phyloP scores from a whole-genome alignment of 2,113 vertebrate species.

The Pelodiscus sinensis region DNA sequence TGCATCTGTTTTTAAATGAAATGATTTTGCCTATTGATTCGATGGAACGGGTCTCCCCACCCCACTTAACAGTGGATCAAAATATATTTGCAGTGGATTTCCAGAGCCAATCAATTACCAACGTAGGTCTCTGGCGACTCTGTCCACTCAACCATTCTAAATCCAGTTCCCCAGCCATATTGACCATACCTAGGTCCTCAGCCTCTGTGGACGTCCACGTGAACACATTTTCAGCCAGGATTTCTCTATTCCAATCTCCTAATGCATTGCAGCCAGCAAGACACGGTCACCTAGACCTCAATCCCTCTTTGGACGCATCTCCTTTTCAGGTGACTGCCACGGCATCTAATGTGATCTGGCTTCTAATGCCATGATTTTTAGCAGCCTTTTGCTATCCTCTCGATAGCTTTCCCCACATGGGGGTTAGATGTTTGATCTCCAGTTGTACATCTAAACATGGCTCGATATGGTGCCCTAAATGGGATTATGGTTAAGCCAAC shows the following conservation, averaged over 20 bases:
- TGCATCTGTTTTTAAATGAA: background rate
- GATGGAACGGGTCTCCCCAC: fast-evolving
- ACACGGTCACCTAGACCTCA: no score
- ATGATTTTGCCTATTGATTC: background rate
- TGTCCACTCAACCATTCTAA: background rate
- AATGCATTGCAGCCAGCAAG: fast-evolving
- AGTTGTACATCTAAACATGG: background rate
- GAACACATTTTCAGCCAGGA: background rate
- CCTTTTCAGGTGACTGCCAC: background rate
- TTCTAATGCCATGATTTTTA: background rate
- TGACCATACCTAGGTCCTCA: background rate
- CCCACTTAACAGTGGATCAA: fast-evolving
- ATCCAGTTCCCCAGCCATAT: background rate
- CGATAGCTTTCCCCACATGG: background rate
- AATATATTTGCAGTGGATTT: fast-evolving
- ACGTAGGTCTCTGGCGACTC: background rate
- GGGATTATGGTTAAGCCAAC: background rate
- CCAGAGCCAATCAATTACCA: background rate
- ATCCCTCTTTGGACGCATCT: no score
- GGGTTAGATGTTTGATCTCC: background rate
- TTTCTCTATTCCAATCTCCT: background rate
- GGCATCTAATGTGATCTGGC: background rate
- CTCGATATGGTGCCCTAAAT: no score
- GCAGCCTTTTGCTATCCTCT: background rate
- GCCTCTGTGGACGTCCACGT: fast-evolving